Evolutionary conservation across 2,797 vertebrate species (phyloP).

Genomic region (Tadarida brasiliensis): DNA sequence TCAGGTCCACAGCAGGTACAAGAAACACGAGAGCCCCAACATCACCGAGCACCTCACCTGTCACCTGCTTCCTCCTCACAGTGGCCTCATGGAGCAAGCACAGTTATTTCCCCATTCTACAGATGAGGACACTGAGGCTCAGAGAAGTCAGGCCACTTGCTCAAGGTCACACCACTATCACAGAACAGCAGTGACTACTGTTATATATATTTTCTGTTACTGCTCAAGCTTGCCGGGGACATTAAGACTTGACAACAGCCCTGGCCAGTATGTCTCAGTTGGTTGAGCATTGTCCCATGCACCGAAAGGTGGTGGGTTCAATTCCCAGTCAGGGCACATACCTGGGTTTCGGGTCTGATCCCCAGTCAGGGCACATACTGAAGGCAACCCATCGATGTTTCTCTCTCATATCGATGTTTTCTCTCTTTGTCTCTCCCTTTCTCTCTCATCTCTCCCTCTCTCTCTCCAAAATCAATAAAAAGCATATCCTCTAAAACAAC

Average conservation of each 20-base stretch:
- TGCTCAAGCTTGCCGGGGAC: not conserved
- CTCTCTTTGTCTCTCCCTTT: not conserved
- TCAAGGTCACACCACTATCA: not conserved
- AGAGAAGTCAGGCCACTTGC: not conserved
- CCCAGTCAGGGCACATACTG: not conserved
- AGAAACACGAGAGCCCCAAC: not conserved
- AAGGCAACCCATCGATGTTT: not conserved
- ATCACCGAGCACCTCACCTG: fast-evolving
- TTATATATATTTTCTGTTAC: not conserved
- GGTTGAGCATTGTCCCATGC: not conserved
- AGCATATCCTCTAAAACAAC: not conserved
- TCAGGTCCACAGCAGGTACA: fast-evolving
- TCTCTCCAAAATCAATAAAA: not conserved
- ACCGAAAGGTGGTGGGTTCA: not conserved
- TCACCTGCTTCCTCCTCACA: not conserved
- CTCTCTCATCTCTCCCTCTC: not conserved
- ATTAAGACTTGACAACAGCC: not conserved
- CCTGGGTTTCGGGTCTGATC: not conserved
- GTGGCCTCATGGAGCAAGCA: fast-evolving
- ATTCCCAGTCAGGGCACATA: not conserved
- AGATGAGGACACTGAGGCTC: not conserved
- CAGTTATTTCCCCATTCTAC: not conserved
- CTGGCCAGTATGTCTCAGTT: not conserved
- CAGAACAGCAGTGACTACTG: no score
- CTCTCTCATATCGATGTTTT: not conserved